Evolutionary conservation across 2,888 invertebrate genomes (phyloP).

Genomic region (Agrotis segetum): DNA sequence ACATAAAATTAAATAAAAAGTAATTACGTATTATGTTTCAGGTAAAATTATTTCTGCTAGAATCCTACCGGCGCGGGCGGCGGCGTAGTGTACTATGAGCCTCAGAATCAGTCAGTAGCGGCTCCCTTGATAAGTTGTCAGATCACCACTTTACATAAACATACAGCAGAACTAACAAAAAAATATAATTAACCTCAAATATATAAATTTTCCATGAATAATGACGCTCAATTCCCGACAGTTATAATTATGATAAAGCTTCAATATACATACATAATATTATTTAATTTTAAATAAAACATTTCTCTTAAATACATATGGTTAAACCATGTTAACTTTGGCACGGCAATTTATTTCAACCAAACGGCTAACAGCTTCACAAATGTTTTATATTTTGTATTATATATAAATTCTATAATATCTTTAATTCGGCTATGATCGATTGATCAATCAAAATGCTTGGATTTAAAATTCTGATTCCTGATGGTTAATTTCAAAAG

Average conservation of each 20-base stretch:
- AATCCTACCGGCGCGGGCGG: conserved; percentile 5
- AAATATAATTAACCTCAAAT: conserved; percentile 25
- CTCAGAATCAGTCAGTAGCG: conserved; percentile 33
- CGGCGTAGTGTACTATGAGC: neutral
- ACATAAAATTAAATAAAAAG: conserved; percentile 44
- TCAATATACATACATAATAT: conserved; percentile 53
- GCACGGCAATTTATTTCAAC: conserved; percentile 77
- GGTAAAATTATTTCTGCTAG: conserved; percentile 47
- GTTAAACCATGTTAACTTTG: conserved; percentile 76
- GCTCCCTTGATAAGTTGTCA: conserved; percentile 12
- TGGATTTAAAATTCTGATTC: conserved; percentile 26
- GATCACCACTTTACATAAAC: conserved; percentile 24
- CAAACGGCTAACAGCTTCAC: conserved; percentile 62
- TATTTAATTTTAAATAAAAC: conserved; percentile 59
- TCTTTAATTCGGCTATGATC: conserved; percentile 63
- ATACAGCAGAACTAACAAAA: conserved; percentile 39
- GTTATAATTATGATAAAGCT: conserved; percentile 53
- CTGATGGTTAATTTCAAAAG: neutral
- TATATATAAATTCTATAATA: conserved; percentile 50
- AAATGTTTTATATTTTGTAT: conserved; percentile 42
- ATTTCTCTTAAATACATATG: conserved; percentile 66
- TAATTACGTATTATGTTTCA: conserved; percentile 57
- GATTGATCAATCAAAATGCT: conserved; percentile 44
- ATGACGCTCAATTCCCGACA: conserved; percentile 57
- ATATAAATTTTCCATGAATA: conserved; percentile 34